A percentile compares a stretch with the other conserved stretches of the same genome.
Conservation (phyloP, 2,888 invertebrate species). For the Eumacrocentrus americanus region DNA sequence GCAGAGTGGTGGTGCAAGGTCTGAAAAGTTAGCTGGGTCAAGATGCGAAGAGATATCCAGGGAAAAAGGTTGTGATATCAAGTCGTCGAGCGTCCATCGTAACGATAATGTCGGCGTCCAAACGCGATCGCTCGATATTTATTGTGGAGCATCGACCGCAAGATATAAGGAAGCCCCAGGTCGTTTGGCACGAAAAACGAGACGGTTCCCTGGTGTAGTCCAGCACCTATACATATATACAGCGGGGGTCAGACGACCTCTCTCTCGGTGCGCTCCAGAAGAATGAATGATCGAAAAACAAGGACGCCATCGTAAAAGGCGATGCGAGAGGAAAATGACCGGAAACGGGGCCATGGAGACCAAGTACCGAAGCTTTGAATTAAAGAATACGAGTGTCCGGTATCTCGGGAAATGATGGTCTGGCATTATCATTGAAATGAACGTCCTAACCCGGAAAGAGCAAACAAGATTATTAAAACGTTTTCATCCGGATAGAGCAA, state of each 20-base stretch:
- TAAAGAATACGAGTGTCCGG: constrained; percentile 7
- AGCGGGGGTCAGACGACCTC: neutral
- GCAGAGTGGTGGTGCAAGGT: too few species aligned
- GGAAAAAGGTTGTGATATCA: too few species aligned
- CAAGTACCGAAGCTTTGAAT: neutral
- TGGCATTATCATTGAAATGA: too few species aligned
- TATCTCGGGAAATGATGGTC: too few species aligned
- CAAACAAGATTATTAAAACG: too few species aligned
- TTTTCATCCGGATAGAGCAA: too few species aligned
- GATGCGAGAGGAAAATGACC: neutral
- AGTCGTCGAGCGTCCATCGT: constrained; percentile 7
- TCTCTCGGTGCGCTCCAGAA: neutral
- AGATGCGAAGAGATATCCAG: neutral
- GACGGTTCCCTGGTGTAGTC: constrained; percentile 2
- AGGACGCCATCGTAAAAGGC: neutral
- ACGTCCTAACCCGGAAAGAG: too few species aligned
- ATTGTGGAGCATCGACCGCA: constrained; percentile 13
- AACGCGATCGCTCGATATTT: constrained; percentile 16
- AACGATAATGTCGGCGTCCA: constrained; percentile 11
- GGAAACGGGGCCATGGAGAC: neutral
- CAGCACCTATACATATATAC: neutral
- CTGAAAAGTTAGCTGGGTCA: neutral
- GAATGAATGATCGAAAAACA: constrained; percentile 10
- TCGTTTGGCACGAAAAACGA: constrained; percentile 14
- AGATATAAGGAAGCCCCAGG: constrained; percentile 9